Evolutionary conservation across 2,113 vertebrate genomes (phyloP), one percentile per base, ranked within the genome.

Genomic region (Neoarius graeffei): DNA sequence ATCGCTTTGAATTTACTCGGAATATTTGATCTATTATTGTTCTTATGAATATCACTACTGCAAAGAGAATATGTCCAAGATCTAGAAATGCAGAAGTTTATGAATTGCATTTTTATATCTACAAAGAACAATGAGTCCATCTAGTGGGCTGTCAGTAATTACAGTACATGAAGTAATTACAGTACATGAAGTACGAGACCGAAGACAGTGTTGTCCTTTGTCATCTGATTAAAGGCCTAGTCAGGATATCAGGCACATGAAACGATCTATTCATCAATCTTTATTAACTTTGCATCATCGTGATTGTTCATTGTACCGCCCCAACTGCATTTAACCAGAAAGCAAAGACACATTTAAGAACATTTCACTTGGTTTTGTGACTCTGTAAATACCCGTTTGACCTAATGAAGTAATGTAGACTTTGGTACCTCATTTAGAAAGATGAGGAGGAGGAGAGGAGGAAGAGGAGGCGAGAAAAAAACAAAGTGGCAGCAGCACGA

Each of bases 391-490:
- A 79, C 15, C 42, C 42, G 35, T 30, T 30, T n/a, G 62, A 20
- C 59, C 27, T 52, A 79, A 27, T 30, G 35, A 42, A 57, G 25
- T 73, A 13, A 73, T 62, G 20, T 74, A 35, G n/a, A 67, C 87
- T 11, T 54, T 86, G 25, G 50, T 85, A 20, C 79, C 25, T 10
- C 0, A 84, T 93, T 88, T 92, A 99, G 98, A 95, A 96, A 93
- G 97, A 98, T 0, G 97, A 98, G 93, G 98, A 99, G 89, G 97
- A 97, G 60, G 97, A 99, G 59, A 94, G 98, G 80, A 96, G 97
- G 95, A 98, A 97, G 96, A 96, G 98, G 89, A 95, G 98, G 90
- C 94, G 98, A 83, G 98, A 99, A 94, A 99, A 99, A 94, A 99
- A 99, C 96, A 99, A 99, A 93, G 97, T 99, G 17, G 98, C 98